Evolutionary conservation across 2,113 vertebrate genomes (phyloP), one percentile per base, ranked within the genome.

Genomic region (Festucalex cinctus): DNA sequence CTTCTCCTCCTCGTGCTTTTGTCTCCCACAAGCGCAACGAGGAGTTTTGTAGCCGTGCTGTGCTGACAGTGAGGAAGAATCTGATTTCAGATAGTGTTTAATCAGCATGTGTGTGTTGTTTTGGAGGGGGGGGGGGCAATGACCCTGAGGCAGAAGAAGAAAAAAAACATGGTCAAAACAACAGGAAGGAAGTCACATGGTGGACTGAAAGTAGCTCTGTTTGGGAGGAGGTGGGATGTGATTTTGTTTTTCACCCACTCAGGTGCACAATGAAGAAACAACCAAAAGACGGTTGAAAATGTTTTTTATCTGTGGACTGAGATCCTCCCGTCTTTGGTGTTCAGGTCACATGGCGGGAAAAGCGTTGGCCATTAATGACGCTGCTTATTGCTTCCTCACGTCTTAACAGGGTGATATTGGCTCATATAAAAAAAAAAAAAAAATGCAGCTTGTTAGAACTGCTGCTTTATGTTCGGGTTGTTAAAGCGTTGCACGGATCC

Each of bases 111-210:
- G n/a, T 41, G 39, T 43, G 60, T 62, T 62, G 1, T 62, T 43
- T 51, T 10, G 24, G 36, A 57, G 24, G 0, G 10, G n/a, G 26
- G 26, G 58, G 44, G 60, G 14, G 48, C 53, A 61, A 36, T 75
- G 75, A 85, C 84, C 80, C 75, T 64, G 73, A 83, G 73, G 80
- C 74, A 74, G 41, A n/a, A n/a, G n/a, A n/a, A n/a, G n/a, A 63
- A 28, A 76, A 73, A 82, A 77, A 83, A 44, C 9, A 9, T 74
- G 82, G 85, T 89, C 81, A 83, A 71, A 87, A 85, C 76, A 89
- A 88, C 86, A 81, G 86, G 85, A 88, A 89, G 84, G 75, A 89
- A 88, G 79, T 88, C 84, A 87, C 77, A 82, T 85, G 85, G 79
- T 57, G 68, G 59, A 61, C 75, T 85, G 22, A 70, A 72, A 66